These are phyloP conservation scores for Cisticola juncidis DNA, from an alignment of 2,113 vertebrate species.

Conservation along the genomic window DNA sequence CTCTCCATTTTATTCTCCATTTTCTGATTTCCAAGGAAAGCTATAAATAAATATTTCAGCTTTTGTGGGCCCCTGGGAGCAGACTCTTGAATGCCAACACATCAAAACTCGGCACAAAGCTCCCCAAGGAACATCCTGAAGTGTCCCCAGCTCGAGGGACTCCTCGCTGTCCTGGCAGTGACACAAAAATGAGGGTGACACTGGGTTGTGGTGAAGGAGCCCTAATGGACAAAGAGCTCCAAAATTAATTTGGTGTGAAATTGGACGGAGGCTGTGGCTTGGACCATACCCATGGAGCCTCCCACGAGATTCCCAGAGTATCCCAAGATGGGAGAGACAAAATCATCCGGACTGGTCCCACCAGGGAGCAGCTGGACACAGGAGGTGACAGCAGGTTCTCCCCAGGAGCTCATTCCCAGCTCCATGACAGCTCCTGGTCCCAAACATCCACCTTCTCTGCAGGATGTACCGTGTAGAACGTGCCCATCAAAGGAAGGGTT, in stretches of 20 bases:
- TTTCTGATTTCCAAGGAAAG: no score
- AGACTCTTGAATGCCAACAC: fast-evolving
- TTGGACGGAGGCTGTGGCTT: background rate
- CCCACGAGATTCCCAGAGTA: background rate
- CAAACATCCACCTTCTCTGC: fast-evolving
- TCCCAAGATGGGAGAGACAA: background rate
- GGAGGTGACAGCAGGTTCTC: background rate
- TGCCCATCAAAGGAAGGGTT: background rate
- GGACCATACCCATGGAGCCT: background rate
- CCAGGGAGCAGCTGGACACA: background rate
- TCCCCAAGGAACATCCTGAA: background rate
- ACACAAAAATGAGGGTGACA: background rate
- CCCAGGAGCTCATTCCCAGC: background rate
- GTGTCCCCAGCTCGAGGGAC: background rate
- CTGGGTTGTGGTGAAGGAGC: fast-evolving
- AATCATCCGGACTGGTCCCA: fast-evolving
- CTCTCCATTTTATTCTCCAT: no score
- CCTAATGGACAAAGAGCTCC: background rate
- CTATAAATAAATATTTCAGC: background rate
- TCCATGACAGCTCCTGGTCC: background rate
- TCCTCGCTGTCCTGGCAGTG: background rate
- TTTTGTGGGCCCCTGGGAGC: background rate
- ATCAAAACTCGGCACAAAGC: fast-evolving
- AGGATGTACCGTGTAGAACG: fast-evolving
- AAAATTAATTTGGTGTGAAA: background rate